Evolutionary conservation across 2,888 invertebrate genomes (phyloP), one percentile per base, ranked within the genome.

Genomic region (Tricholauxania praeusta): DNA sequence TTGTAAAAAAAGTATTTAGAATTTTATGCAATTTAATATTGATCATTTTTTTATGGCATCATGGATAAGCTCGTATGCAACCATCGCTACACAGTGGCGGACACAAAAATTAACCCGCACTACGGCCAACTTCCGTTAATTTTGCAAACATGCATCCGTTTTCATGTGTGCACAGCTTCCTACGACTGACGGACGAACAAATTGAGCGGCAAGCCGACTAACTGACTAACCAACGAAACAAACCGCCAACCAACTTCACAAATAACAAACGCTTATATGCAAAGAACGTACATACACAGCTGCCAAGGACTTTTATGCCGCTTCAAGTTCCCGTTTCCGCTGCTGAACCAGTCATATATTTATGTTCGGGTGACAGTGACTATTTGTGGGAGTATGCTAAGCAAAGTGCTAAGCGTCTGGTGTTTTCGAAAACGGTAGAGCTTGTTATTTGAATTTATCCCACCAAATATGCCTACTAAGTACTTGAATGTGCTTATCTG

Each of bases 101-200:
- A 39, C 39, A 39, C 22, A 59, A 69, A 51, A 49, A 69, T 51
- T 28, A 51, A 53, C 62, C 52, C 70, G 53, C 62, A 63, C 62
- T 63, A 63, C 68, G 62, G 53, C 52, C 70, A 52, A 53, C 62
- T 70, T 70, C 70, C 70, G 63, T 70, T 70, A 70, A 70, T 70
- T 70, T 70, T 52, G 53, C 62, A 70, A 52, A 63, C 63, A 52
- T 70, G 48, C 70, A 70, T 70, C 70, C 70, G 70, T 39, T 53
- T 39, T 39, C 10, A 39, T 39, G 39, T 8, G 39, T 10, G 8
- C 39, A 39, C 10, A 10, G 39, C 39, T 39, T 39, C 39, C 39
- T 7, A 10, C 39, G 39, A 39, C 39, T 10, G 10, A 39, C 39
- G 39, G 39, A 39, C 39, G 7, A 10, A 39, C 10, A 10, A 39